Conservation (phyloP, 2,888 invertebrate species). For the Stenodema calcarata region DNA sequence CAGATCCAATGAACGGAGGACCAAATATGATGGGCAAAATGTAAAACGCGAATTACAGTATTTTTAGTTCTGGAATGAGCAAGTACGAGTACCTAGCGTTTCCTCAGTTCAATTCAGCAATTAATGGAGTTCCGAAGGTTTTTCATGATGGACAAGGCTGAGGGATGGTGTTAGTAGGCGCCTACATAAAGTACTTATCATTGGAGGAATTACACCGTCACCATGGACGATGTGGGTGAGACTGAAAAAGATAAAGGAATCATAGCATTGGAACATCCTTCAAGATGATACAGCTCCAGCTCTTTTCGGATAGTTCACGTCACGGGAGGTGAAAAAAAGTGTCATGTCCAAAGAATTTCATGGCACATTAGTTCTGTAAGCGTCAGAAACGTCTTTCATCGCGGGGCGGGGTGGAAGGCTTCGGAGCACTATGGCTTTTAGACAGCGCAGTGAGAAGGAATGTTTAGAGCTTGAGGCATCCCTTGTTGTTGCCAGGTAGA, state of each 20-base stretch:
- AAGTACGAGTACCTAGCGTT: too few species aligned
- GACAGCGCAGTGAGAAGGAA: not conserved
- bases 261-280: not conserved
- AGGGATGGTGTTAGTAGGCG: too few species aligned
- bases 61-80: too few species aligned
- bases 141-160: too few species aligned
- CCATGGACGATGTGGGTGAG: not conserved
- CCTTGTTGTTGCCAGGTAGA: not conserved
- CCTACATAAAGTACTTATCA: not conserved
- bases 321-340: not conserved
- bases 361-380: conserved; percentile 7
- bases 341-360: conserved; percentile 17
- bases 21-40: too few species aligned
- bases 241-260: not conserved
- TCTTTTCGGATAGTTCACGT: not conserved
- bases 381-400: not conserved
- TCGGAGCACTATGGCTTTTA: not conserved
- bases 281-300: not conserved
- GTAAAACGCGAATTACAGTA: too few species aligned
- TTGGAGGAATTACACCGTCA: not conserved
- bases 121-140: too few species aligned
- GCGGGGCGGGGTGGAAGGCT: not conserved
- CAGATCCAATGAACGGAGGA: too few species aligned
- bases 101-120: too few species aligned
- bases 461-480: conserved; percentile 2